Evolutionary conservation across 2,113 vertebrate species (phyloP), one percentile per base, ranked within the genome.

Genomic region (Barnardius zonarius): DNA sequence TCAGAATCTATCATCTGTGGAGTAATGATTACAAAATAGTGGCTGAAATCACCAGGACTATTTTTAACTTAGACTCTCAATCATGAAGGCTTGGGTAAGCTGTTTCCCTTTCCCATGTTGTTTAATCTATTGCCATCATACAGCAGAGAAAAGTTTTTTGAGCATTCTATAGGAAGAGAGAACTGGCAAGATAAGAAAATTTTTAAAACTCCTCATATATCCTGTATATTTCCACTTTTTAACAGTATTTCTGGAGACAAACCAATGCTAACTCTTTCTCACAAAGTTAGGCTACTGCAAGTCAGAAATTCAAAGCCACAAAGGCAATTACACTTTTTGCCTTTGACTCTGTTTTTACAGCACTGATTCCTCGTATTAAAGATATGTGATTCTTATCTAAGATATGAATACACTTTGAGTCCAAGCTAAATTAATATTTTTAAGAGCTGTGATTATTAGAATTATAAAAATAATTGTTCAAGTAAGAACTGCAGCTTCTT

Each of bases 241-340:
- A 95, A 93, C 80, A 95, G 33, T 19, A 81, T 96, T 93, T 93
- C 62, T 96, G 72, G 75, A 94, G 83, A 33, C 51, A 97, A 96
- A 93, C 59, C 85, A 96, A 87, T 84, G 35, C 81, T 79, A 92
- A 77, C 17, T 91, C 74, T 66, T 91, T 19, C 87, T 97, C 55
- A 93, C 51, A 97, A 96, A 93, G 59, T 49, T 6, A 5, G 74
- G 81, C 82, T 89, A 92, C 68, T 94, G 57, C 17, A 31, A 81
- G 31, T 44, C 82, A 67, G 94, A 96, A 92, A 95, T 64, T 92
- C 91, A 91, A 97, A 97, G 79, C 44, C 91, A 94, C 17, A 88
- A 9, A 87, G 23, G 66, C 33, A 16, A 37, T 13, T 41, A 1
- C 2, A 4, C 49, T 76, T 86, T 66, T 51, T 11, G 24, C 3